phyloP scores from a whole-genome alignment of 2,797 vertebrate species.

The Hyperoplus immaculatus region DNA sequence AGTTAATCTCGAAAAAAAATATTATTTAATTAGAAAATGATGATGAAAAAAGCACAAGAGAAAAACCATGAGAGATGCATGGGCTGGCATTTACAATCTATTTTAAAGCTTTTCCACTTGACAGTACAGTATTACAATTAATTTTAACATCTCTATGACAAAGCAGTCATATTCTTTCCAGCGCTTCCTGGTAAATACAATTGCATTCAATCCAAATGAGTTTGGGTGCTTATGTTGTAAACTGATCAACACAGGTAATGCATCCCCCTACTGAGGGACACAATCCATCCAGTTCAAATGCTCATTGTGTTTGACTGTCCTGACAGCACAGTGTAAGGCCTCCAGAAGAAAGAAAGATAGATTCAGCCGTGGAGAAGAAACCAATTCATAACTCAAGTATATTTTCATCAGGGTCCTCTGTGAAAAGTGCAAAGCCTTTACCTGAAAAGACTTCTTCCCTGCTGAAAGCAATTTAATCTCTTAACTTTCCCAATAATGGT shows the following conservation, averaged over 20 bases:
- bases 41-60: conserved; percentile 9
- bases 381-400: background rate
- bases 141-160: conserved; percentile 26
- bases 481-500: background rate
- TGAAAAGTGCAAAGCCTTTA: conserved; percentile 16
- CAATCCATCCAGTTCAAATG: conserved; percentile 31
- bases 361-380: conserved; percentile 13
- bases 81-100: conserved; percentile 23
- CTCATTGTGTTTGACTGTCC: conserved; percentile 1
- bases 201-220: conserved; percentile 11
- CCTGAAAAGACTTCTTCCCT: background rate
- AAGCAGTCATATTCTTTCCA: conserved; percentile 21
- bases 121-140: conserved; percentile 8
- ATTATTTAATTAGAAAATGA: conserved; percentile 31
- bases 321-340: background rate
- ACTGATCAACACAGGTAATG: conserved; percentile 9
- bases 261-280: conserved; percentile 12
- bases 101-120: conserved; percentile 22
- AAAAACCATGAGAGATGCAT: background rate
- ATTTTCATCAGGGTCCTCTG: background rate
- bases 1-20: conserved; percentile 39
- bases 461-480: conserved; percentile 25
- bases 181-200: background rate
- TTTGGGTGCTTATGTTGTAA: conserved; percentile 11
- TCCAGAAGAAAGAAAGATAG: background rate